Base-by-base conservation (phyloP, 1,140 invertebrate species). In the Brachionus rotundiformis region DNA sequence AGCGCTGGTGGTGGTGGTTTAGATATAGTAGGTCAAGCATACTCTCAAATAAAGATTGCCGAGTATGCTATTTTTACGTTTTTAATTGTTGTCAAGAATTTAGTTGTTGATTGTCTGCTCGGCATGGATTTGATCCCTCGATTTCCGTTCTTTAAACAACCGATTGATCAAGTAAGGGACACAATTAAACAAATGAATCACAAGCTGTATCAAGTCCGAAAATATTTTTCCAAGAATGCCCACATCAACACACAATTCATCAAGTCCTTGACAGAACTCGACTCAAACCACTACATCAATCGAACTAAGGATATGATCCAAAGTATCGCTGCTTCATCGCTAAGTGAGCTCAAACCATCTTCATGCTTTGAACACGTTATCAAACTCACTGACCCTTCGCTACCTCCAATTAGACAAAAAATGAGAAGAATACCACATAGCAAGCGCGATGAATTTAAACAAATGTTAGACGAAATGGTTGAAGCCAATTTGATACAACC, bases 401-500 rank as follows among this genome's bases (percentile, higher is more conserved):
- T 23, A 39, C 31, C 31, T 16, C 65, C 65, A 23, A 41, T 71
- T 41, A 25, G 36, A 41, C 31, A 71, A 23, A 71, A 71, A 41
- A 19, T 41, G 16, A 39, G 65, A 41, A 39, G 65, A 41, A 29
- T 71, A 41, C 65, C 65, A 41, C 11, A 71, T 41, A 71, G 65
- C 36, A 71, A 71, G 23, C 23, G 65, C 23, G 36, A 39, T 19
- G 65, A 71, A 16, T 71, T 71, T 11, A 71, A 71, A 27, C 33
- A 71, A 71, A 71, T 71, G 65, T 71, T 81, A 10, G 77, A 81
- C 16, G 59, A 63, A 31, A 81, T 81, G 77, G 11, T 81, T n/a
- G 54, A 84, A 27, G 31, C 65, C 33, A 82, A 61, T 47, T 82
- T 79, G 27, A 79, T 79, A n/a, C 44, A 61, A 29, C 27, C n/a